Base-by-base conservation (phyloP, 2,797 vertebrate genomes). In the Sciurus carolinensis region DNA sequence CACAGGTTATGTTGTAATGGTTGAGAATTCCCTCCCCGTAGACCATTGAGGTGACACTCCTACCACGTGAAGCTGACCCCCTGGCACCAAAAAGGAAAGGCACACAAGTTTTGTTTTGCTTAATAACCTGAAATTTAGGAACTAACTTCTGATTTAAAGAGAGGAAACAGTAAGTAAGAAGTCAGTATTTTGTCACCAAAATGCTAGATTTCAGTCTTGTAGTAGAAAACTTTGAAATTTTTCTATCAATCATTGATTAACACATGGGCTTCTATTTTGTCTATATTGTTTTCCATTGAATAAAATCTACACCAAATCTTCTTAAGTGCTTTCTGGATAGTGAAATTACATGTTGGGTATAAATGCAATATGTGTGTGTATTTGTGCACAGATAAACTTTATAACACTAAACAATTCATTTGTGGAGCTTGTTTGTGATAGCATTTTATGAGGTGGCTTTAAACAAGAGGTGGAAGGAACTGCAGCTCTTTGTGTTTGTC, bases 381-480 rank as follows among this genome's bases (percentile, higher is more conserved):
- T 88, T 75, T 95, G 66, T 89, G 94, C 47, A 94, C 91, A 95
- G 86, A 95, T 92, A 96, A 95, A 95, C 22, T 72, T 90, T 71
- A 87, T 12, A 81, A 67, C 64, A 52, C 54, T 81, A 86, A 95
- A 72, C 84, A 97, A 83, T 77, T 94, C 72, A 94, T 76, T 87
- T 36, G 52, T 39, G 42, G 47, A 93, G 54, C 33, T 36, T 86
- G 17, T 84, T 94, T 95, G 67, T 59, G 44, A 89, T 95, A 87
- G 62, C 54, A 64, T 62, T 93, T 95, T 95, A 97, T 91, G 80
- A 95, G 57, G 85, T 28, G 52, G 33, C 84, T 95, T 97, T 96
- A 92, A 97, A 96, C 64, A 95, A 94, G 64, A 95, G 71, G 54
- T 59, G 81, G 88, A 73, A 90, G 94, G 71, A 96, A 93, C 62